Evolutionary conservation across 2,888 invertebrate genomes (phyloP).

Genomic region (Phaedon cochleariae): DNA sequence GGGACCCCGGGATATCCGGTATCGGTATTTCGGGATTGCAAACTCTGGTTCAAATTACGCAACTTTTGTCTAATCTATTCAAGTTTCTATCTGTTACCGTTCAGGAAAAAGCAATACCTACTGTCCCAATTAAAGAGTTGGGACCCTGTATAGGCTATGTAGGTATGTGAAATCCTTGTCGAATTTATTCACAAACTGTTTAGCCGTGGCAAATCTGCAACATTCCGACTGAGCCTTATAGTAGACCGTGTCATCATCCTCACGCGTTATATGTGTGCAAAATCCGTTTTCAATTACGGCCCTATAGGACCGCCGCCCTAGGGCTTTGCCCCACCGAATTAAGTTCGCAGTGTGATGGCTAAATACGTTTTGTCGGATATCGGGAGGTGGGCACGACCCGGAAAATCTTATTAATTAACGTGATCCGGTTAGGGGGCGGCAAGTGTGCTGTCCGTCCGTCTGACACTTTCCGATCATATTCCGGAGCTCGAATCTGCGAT

Average conservation of each 20-base stretch:
- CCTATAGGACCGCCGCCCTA: not conserved
- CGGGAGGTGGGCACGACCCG: not conserved
- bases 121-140: too few species aligned
- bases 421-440: not conserved
- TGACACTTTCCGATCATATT: not conserved
- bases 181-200: too few species aligned
- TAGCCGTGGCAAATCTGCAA: too few species aligned
- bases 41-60: too few species aligned
- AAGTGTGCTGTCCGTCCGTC: not conserved
- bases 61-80: too few species aligned
- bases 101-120: too few species aligned
- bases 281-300: not conserved
- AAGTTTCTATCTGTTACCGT: too few species aligned
- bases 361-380: slow-evolving; percentile 1
- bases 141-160: too few species aligned
- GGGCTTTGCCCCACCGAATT: not conserved
- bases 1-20: too few species aligned
- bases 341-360: slow-evolving; percentile 1
- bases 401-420: slow-evolving; percentile 2
- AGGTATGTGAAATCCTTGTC: too few species aligned
- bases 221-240: too few species aligned
- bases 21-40: too few species aligned
- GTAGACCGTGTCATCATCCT: not conserved
- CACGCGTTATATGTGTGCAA: not conserved
- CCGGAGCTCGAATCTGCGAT: not conserved